Evolutionary conservation across 1,140 invertebrate species (phyloP).

Genomic region (Lasioglossum albipes): DNA sequence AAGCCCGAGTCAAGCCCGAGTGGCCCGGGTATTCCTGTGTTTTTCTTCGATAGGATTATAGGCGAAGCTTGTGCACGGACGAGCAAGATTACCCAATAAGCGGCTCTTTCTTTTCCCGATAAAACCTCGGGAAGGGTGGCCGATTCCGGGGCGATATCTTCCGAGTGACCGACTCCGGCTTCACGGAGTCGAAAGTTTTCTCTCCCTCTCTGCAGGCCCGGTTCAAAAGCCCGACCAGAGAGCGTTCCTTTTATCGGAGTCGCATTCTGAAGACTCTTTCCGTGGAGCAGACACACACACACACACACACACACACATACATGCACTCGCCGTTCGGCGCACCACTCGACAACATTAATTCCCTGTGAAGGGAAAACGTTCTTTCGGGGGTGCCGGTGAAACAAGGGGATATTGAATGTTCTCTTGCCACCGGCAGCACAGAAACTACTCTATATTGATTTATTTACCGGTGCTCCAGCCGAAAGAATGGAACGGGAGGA

Average conservation of each 20-base stretch:
- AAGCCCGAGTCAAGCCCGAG: background rate
- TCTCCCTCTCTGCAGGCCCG: slow-evolving; percentile 15
- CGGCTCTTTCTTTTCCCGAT: slow-evolving; percentile 49
- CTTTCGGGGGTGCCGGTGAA: background rate
- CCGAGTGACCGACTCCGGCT: slow-evolving; percentile 57
- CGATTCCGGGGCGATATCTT: slow-evolving; percentile 54
- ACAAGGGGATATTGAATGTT: slow-evolving; percentile 7
- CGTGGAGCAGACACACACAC: background rate
- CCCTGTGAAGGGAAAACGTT: background rate
- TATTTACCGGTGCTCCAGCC: background rate
- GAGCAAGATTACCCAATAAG: slow-evolving; percentile 49
- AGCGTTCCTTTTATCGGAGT: slow-evolving; percentile 46
- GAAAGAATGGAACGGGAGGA: background rate
- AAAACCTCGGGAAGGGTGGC: slow-evolving; percentile 44
- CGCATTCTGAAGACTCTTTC: slow-evolving; percentile 36
- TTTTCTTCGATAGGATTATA: slow-evolving; percentile 61
- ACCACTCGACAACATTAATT: slow-evolving; percentile 18
- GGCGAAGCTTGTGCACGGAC: slow-evolving; percentile 45
- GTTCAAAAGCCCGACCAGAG: slow-evolving; percentile 40
- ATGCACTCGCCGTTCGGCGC: background rate
- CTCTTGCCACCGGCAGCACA: background rate
- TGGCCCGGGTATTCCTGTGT: slow-evolving; percentile 42
- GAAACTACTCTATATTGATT: slow-evolving; percentile 3
- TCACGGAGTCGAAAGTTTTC: slow-evolving; percentile 40
- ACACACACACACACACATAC: background rate